Percentiles rank a stretch among this genome's conserved stretches.
These are phyloP conservation scores for Anas capensis DNA, from an alignment of 2,797 vertebrate species.

Conservation along the genomic window DNA sequence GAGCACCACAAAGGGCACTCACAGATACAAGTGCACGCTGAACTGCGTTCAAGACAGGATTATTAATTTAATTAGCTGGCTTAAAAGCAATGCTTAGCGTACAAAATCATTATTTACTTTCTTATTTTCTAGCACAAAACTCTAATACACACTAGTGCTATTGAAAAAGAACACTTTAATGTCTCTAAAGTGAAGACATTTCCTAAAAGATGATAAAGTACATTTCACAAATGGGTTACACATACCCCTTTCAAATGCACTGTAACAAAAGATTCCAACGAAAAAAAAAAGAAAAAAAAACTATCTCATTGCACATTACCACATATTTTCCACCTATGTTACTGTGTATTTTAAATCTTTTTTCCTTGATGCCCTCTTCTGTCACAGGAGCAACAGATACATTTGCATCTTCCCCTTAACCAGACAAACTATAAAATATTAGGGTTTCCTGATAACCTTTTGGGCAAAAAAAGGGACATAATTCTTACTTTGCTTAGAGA, in stretches of 20 bases:
- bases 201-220: conserved; percentile 28
- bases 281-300: not conserved
- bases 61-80: not conserved
- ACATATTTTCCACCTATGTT: not conserved
- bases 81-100: conserved; percentile 1
- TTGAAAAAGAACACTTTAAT: conserved; percentile 1
- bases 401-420: not conserved
- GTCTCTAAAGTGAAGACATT: conserved; percentile 1
- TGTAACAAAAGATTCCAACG: not conserved
- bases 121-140: not conserved
- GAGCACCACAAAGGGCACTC: not conserved
- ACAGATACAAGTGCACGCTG: not conserved
- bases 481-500: conserved; percentile 10
- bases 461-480: not conserved
- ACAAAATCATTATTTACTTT: not conserved
- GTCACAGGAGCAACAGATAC: not conserved
- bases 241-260: not conserved
- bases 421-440: not conserved
- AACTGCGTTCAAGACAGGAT: conserved; percentile 2
- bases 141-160: not conserved
- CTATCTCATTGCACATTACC: not conserved
- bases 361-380: not conserved
- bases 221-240: conserved; percentile 26
- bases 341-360: not conserved
- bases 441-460: not conserved